A percentile compares a stretch with the other conserved stretches of the same genome.
Evolutionary conservation across 1,140 invertebrate genomes (phyloP).

Genomic region (Calephelis nemesis): DNA sequence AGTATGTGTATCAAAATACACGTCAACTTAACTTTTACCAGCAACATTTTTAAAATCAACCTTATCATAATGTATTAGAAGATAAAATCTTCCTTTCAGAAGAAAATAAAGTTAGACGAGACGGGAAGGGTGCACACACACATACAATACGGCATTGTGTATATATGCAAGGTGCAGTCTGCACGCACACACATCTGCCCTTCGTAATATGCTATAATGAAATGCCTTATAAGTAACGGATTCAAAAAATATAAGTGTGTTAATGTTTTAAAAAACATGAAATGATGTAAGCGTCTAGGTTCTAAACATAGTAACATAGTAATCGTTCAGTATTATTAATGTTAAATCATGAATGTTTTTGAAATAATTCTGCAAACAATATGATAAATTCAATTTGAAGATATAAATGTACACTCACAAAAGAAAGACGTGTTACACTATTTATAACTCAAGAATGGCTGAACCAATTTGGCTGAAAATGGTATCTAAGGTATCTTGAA

Average conservation of each 20-base stretch:
- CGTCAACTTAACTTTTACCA: slow-evolving; percentile 33
- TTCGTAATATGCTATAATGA: slow-evolving; percentile 27
- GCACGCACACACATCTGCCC: slow-evolving; percentile 42
- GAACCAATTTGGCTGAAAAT: no score
- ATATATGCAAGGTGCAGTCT: slow-evolving; percentile 58
- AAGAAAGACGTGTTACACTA: no score
- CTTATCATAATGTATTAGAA: slow-evolving; percentile 26
- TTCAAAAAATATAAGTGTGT: neutral
- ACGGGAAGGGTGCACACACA: slow-evolving; percentile 72
- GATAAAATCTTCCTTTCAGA: slow-evolving; percentile 4
- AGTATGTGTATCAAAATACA: slow-evolving; percentile 69
- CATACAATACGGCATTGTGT: slow-evolving; percentile 45
- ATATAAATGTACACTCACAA: no score
- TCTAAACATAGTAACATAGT: no score
- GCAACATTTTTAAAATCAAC: slow-evolving; percentile 32
- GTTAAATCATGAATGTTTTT: no score
- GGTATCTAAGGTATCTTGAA: no score
- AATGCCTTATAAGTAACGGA: slow-evolving; percentile 14
- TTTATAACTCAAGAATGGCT: no score
- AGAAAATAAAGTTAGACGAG: slow-evolving; percentile 42
- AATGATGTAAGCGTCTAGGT: neutral
- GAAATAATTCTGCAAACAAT: no score
- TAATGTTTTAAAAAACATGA: slow-evolving; percentile 7
- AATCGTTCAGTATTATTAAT: no score
- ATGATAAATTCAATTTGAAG: no score